Conservation (phyloP, 2,797 vertebrate species). For the Helarctos malayanus region DNA sequence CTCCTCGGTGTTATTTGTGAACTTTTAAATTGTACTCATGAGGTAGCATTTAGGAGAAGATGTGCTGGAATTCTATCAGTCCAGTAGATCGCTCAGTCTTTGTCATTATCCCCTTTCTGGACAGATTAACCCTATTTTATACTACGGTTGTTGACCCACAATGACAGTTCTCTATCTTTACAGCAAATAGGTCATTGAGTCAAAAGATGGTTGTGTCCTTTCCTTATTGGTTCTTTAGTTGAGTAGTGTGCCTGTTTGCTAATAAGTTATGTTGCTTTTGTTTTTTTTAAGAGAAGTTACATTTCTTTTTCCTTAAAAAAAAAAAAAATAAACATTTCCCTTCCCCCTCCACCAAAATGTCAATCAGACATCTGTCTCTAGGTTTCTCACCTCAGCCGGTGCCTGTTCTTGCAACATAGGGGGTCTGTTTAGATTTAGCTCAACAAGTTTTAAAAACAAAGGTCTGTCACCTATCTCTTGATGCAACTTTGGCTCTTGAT, state of each 20-base stretch:
- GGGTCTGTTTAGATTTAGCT: slow-evolving; percentile 78
- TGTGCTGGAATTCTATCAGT: neutral
- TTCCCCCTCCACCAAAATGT: slow-evolving; percentile 6
- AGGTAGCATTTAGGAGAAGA: neutral
- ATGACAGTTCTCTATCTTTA: neutral
- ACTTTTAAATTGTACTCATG: neutral
- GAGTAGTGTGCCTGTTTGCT: neutral
- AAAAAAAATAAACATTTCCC: neutral
- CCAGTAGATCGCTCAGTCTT: neutral
- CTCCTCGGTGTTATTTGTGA: neutral
- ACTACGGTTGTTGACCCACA: neutral
- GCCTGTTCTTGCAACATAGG: slow-evolving; percentile 69
- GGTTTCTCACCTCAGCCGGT: slow-evolving; percentile 53
- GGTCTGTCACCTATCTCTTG: slow-evolving; percentile 63
- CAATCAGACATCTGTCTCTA: slow-evolving; percentile 67
- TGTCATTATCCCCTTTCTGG: neutral
- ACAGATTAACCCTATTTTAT: neutral
- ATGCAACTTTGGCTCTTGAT: slow-evolving; percentile 79
- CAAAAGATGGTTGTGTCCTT: neutral
- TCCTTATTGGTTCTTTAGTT: neutral
- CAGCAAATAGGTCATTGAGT: neutral
- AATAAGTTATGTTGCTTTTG: neutral
- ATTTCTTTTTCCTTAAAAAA: slow-evolving; percentile 16
- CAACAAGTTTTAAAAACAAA: slow-evolving; percentile 63
- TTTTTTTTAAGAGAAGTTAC: neutral